Percentiles rank a stretch among this genome's conserved stretches.
Evolutionary conservation across 1,140 invertebrate genomes (phyloP).

Genomic region (Delia radicum): DNA sequence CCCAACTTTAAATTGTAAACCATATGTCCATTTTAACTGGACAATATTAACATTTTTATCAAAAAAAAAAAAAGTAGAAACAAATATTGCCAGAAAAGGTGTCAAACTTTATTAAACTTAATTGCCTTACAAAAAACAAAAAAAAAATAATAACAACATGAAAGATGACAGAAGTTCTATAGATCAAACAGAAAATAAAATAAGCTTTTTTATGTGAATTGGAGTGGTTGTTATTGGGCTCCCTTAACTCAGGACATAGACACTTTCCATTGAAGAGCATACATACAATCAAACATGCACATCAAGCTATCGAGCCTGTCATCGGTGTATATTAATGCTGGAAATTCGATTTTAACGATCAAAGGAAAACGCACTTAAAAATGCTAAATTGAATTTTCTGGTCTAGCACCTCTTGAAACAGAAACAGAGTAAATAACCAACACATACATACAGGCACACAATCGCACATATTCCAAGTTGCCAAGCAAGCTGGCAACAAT

Average conservation of each 20-base stretch:
- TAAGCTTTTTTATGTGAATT: neutral
- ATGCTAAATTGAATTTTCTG: constrained; percentile 56
- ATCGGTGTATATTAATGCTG: constrained; percentile 28
- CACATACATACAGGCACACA: neutral
- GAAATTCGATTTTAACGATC: constrained; percentile 54
- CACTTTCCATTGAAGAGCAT: neutral
- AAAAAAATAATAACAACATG: no score
- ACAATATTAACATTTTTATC: no score
- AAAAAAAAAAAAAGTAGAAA: no score
- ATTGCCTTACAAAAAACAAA: neutral
- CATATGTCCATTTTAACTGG: no score
- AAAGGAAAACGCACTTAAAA: constrained; percentile 56
- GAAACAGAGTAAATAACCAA: neutral
- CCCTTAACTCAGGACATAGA: neutral
- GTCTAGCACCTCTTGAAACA: constrained; percentile 38
- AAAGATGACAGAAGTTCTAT: neutral
- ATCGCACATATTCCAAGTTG: neutral
- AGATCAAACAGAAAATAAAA: constrained; percentile 15
- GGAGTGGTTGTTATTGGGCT: neutral
- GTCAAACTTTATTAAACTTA: constrained; percentile 7
- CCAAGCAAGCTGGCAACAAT: neutral
- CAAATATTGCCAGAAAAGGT: no score
- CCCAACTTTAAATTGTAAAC: no score
- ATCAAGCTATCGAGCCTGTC: constrained; percentile 16
- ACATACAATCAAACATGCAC: neutral